These are phyloP conservation scores for Micronycteris hirsuta DNA, from an alignment of 2,113 vertebrate species.

Conservation along the genomic window DNA sequence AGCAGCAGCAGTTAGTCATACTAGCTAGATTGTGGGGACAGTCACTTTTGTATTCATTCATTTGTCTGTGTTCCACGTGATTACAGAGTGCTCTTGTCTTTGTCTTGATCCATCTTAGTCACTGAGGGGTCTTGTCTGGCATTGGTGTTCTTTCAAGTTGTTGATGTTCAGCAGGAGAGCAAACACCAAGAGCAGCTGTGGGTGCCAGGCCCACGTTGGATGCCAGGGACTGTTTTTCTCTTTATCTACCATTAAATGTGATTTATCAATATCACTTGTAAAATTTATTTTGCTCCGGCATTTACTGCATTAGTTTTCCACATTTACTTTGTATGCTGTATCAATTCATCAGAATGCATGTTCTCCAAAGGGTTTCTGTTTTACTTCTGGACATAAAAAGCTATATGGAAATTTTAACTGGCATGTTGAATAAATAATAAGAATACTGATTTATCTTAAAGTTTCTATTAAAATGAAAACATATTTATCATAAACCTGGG, in stretches of 20 bases:
- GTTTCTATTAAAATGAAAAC: neutral
- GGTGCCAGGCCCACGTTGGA: neutral
- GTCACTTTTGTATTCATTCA: neutral
- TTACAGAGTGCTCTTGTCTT: neutral
- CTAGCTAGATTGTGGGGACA: neutral
- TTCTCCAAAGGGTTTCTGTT: neutral
- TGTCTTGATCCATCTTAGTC: neutral
- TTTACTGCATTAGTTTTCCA: neutral
- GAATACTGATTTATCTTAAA: neutral
- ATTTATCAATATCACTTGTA: neutral
- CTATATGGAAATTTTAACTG: slow-evolving; percentile 11
- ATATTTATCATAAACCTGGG: neutral
- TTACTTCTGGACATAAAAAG: neutral
- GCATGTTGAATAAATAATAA: neutral
- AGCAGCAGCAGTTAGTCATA: neutral
- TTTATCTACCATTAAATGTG: too few relatives aligned
- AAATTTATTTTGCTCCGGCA: neutral
- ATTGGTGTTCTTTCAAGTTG: neutral
- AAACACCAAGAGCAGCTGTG: neutral
- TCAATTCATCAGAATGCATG: neutral
- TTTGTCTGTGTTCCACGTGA: neutral
- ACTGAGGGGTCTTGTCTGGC: neutral
- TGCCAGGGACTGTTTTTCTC: neutral
- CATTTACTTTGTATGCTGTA: neutral
- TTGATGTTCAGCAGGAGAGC: neutral